phyloP scores from a whole-genome alignment of 2,888 invertebrate genomes.

The Pimpla rufipes region DNA sequence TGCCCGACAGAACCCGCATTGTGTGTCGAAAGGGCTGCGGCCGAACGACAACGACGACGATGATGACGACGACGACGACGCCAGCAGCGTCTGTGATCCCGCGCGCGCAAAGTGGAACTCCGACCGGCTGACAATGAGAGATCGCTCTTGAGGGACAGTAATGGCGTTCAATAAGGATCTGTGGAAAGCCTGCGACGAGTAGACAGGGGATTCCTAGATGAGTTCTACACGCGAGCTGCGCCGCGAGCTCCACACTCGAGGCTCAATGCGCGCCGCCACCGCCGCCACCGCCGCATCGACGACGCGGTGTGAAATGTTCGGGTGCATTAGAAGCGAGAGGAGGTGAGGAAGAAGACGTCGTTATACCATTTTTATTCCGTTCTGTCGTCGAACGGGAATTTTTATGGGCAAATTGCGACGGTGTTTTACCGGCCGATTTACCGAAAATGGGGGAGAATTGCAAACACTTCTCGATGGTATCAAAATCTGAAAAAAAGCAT shows the following conservation, averaged over 20 bases:
- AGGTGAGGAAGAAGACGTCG: no score
- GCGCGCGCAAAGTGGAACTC: conserved; percentile 60
- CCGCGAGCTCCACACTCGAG: conserved; percentile 23
- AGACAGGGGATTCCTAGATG: conserved; percentile 26
- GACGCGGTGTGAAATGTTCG: conserved; percentile 25
- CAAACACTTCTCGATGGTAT: no score
- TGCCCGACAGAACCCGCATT: conserved; percentile 42
- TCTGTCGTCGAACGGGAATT: no score
- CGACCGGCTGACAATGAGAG: conserved; percentile 67
- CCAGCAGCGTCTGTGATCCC: conserved; percentile 18
- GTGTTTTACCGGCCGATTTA: no score
- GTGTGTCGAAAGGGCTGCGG: conserved; percentile 35
- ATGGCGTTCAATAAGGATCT: conserved; percentile 63
- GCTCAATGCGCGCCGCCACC: conserved; percentile 14
- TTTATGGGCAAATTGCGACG: no score
- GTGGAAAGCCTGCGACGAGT: conserved; percentile 34
- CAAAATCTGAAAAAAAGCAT: no score
- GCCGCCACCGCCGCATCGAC: conserved; percentile 1
- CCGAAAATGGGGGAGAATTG: no score
- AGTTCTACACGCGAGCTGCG: not conserved
- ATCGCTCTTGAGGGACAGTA: conserved; percentile 66
- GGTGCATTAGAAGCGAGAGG: conserved; percentile 27
- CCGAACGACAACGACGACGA: not conserved
- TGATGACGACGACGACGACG: not conserved
- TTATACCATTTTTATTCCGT: no score